A percentile compares a stretch with the other conserved stretches of the same genome.
Conservation (phyloP, 2,888 invertebrate species). For the Nephrotoma guestfalica region DNA sequence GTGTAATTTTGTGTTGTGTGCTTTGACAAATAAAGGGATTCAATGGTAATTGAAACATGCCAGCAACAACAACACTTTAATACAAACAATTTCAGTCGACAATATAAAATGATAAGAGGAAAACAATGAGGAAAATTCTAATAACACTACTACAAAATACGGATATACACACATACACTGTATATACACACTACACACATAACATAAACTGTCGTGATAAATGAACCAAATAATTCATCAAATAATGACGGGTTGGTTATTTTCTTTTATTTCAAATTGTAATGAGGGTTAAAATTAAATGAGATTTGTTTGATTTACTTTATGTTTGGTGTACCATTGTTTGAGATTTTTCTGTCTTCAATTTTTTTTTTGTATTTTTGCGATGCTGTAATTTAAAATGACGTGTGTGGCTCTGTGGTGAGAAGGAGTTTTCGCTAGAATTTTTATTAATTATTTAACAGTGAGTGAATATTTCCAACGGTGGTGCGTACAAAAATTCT, state of each 20-base stretch:
- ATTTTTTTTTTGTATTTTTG: background rate
- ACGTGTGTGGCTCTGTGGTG: background rate
- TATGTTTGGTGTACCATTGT: background rate
- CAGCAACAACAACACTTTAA: background rate
- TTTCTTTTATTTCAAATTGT: slow-evolving; percentile 12
- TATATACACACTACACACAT: background rate
- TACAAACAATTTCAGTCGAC: background rate
- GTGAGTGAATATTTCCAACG: too few relatives aligned
- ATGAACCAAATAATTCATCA: slow-evolving; percentile 37
- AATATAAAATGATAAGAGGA: background rate
- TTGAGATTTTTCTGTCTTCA: background rate
- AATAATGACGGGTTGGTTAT: slow-evolving; percentile 34
- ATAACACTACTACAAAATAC: background rate
- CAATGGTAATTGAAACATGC: background rate
- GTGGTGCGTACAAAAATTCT: too few relatives aligned
- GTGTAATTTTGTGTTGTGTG: background rate
- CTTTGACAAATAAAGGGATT: background rate
- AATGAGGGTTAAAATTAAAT: background rate
- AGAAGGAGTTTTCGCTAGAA: background rate
- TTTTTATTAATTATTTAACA: too few relatives aligned
- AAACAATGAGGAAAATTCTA: background rate
- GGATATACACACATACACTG: background rate
- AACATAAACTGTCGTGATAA: slow-evolving; percentile 29
- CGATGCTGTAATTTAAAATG: background rate
- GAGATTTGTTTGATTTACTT: background rate